Base-by-base conservation (phyloP, 2,113 vertebrate genomes). In the Hoplias malabaricus region DNA sequence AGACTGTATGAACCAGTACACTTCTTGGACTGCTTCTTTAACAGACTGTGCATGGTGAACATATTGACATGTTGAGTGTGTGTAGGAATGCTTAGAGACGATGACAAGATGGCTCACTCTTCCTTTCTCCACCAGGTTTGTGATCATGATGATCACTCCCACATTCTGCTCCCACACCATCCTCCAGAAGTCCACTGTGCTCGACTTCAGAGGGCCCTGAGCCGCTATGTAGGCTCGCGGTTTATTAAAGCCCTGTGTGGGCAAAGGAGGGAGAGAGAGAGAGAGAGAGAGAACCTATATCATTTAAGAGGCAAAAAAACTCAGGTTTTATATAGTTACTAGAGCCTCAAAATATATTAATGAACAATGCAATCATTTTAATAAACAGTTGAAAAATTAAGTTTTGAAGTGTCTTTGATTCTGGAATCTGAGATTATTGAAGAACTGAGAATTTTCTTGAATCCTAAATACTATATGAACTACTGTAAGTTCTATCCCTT, bases 141-240 rank as follows among this genome's bases (percentile, higher is more conserved):
- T 99, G 89, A 99, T 99, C 98, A 99, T 98, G 76, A 99, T 91
- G 36, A 98, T 94, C 69, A 98, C 91, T 85, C 94, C 90, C 53
- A 96, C 94, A 0, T 97, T 96, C 79, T 98, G 95, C 83, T 99
- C 96, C 97, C 98, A 99, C 77, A 98, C 93, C 97, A 99, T 98
- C 86, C 95, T 95, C 98, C 98, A 99, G 93, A 99, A 99, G 84
- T 98, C 96, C 87, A 94, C 95, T 0, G 92, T 94, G 87, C 95
- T 99, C 1, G 94, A 95, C 85, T 92, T 95, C 82, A 98, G 90
- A 8, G 98, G 96, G 3, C 96, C 98, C 88, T 99, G 97, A 85
- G 98, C 94, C n/a, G 98, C 96, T 78, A 99, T 96, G 86, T 99
- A 99, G 50, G 93, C 92, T 88, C 92, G 93, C n/a, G 91, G 90